These are phyloP conservation scores for Caenorhabditis brenneri DNA, from an alignment of 1,140 invertebrate genomes.

Conservation along the genomic window DNA sequence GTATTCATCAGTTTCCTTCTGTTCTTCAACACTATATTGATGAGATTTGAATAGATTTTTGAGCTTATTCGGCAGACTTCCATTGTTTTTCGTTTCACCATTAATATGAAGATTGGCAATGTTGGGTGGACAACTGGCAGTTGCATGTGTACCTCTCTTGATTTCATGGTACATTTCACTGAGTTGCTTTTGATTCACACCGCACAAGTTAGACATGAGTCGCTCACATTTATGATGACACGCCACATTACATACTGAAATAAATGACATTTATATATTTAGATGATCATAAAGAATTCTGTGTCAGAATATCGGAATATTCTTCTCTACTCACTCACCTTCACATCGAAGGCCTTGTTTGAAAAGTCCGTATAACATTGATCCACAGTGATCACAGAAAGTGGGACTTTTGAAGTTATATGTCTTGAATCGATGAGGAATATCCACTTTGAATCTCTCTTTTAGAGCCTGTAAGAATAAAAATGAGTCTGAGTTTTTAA, in stretches of 20 bases:
- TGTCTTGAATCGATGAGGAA: constrained; percentile 85
- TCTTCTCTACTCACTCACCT: constrained; percentile 91
- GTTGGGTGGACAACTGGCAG: constrained; percentile 58
- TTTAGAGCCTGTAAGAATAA: constrained; percentile 65
- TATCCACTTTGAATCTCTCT: constrained; percentile 91
- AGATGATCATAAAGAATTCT: background rate
- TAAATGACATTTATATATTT: background rate
- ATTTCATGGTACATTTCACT: constrained; percentile 89
- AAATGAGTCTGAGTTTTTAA: too few relatives aligned
- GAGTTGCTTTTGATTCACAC: constrained; percentile 94
- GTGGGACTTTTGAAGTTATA: constrained; percentile 97
- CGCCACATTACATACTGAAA: constrained; percentile 86
- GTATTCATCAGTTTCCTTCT: constrained; percentile 61
- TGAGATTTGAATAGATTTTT: constrained; percentile 66
- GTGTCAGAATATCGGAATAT: constrained; percentile 82
- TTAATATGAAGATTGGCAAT: constrained; percentile 53
- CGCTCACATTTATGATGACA: constrained; percentile 97
- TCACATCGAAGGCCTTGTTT: constrained; percentile 96
- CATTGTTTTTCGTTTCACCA: constrained; percentile 52
- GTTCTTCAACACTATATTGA: constrained; percentile 61
- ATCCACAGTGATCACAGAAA: constrained; percentile 99
- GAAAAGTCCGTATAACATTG: constrained; percentile 90
- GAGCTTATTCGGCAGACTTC: constrained; percentile 67
- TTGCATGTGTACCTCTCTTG: constrained; percentile 78
- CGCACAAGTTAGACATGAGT: constrained; percentile 93